These are phyloP conservation scores for Falco cherrug DNA, from an alignment of 2,797 vertebrate species.

Conservation along the genomic window DNA sequence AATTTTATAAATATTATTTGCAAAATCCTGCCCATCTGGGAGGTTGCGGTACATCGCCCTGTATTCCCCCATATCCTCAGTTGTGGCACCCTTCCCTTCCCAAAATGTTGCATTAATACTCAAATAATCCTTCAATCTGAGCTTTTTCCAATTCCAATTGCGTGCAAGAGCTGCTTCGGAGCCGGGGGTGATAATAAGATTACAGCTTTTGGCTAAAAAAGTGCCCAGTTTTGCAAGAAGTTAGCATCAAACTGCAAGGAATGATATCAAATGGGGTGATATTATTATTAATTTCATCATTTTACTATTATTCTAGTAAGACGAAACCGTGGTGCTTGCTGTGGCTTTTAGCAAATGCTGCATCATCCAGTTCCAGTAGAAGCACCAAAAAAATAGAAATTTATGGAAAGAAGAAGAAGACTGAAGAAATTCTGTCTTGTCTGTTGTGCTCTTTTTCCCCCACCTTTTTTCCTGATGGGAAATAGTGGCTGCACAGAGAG, in stretches of 20 bases:
- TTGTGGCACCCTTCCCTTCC: neutral
- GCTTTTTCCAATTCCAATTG: neutral
- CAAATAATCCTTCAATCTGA: neutral
- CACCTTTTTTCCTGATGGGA: neutral
- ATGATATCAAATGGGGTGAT: fast-evolving
- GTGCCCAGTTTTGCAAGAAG: neutral
- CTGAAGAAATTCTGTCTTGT: neutral
- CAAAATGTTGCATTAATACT: neutral
- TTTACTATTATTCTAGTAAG: neutral
- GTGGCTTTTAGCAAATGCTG: neutral
- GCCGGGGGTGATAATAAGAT: neutral
- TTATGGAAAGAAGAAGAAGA: neutral
- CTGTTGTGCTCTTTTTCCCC: fast-evolving
- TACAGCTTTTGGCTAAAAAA: neutral
- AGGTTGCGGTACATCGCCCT: neutral
- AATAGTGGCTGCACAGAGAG: neutral
- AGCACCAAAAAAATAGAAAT: neutral
- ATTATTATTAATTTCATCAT: neutral
- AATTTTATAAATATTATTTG: neutral
- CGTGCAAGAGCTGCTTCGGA: neutral
- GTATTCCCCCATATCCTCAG: fast-evolving
- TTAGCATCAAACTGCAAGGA: neutral
- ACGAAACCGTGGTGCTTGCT: fast-evolving
- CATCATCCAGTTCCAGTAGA: neutral
- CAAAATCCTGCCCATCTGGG: neutral